Evolutionary conservation across 53 echinoderm and acorn worm genomes (phyloP).

Genomic region (Zoroaster sp.): DNA sequence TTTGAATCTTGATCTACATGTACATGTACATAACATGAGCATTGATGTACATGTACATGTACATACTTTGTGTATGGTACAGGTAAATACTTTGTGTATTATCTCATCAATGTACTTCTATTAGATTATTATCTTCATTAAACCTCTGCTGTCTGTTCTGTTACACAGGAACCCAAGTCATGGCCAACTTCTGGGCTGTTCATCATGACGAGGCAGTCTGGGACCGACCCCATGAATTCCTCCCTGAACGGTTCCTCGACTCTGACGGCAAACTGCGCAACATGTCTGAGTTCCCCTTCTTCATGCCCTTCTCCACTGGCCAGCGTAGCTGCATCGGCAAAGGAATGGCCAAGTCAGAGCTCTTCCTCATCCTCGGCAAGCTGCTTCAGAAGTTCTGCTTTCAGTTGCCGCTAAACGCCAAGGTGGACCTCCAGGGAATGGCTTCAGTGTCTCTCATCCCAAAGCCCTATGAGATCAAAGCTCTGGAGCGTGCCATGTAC

Average conservation of each 20-base stretch:
- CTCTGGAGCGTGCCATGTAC: constrained; percentile 69
- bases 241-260: constrained; percentile 91
- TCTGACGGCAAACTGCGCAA: constrained; percentile 77
- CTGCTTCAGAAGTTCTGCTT: constrained; percentile 87
- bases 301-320: constrained; percentile 98
- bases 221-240: constrained; percentile 92
- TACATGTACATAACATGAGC: no score
- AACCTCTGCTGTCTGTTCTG: not conserved
- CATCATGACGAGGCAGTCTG: constrained; percentile 88
- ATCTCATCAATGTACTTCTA: no score
- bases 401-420: constrained; percentile 83
- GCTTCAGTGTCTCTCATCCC: constrained; percentile 92
- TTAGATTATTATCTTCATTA: not conserved
- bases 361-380: constrained; percentile 85
- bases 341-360: constrained; percentile 85
- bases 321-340: constrained; percentile 78
- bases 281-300: constrained; percentile 82
- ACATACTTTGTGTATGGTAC: no score
- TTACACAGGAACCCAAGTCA: constrained; percentile 84
- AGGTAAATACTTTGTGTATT: no score
- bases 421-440: constrained; percentile 93
- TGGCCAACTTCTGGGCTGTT: constrained; percentile 98
- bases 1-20: no score
- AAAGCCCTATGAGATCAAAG: constrained; percentile 88
- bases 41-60: no score